phyloP scores from a whole-genome alignment of 1,140 invertebrate species.

The Rhopalosiphum padi region DNA sequence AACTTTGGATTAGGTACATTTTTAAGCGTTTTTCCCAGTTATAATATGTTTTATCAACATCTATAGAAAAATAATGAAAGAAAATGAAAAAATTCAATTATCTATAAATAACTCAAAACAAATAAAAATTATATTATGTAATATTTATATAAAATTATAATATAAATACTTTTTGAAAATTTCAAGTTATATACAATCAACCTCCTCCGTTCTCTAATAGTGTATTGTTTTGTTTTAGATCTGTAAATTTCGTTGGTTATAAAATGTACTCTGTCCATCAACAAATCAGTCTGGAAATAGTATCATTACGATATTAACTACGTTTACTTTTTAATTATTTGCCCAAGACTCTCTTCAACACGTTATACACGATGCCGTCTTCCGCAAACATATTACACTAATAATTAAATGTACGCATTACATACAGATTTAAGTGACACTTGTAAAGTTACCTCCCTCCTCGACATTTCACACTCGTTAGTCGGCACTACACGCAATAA shows the following conservation, averaged over 20 bases:
- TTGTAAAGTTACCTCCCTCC: not conserved
- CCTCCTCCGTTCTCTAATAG: too few relatives aligned
- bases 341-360: not conserved
- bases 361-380: not conserved
- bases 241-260: not conserved
- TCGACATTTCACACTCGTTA: not conserved
- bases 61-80: too few relatives aligned
- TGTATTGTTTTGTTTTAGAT: not conserved
- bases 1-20: too few relatives aligned
- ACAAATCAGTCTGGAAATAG: not conserved
- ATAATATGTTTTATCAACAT: too few relatives aligned
- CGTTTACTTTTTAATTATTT: slow-evolving; percentile 17
- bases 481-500: not conserved
- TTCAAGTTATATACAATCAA: too few relatives aligned
- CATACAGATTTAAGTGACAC: slow-evolving; percentile 34
- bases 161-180: too few relatives aligned
- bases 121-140: too few relatives aligned
- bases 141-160: too few relatives aligned
- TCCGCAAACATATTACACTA: slow-evolving; percentile 9
- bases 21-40: too few relatives aligned
- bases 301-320: not conserved
- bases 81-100: too few relatives aligned
- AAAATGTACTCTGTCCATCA: not conserved
- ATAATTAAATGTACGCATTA: not conserved
- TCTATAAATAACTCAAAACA: too few relatives aligned